Conservation (phyloP, 1,140 invertebrate genomes). For the Zaprionus africanus region DNA sequence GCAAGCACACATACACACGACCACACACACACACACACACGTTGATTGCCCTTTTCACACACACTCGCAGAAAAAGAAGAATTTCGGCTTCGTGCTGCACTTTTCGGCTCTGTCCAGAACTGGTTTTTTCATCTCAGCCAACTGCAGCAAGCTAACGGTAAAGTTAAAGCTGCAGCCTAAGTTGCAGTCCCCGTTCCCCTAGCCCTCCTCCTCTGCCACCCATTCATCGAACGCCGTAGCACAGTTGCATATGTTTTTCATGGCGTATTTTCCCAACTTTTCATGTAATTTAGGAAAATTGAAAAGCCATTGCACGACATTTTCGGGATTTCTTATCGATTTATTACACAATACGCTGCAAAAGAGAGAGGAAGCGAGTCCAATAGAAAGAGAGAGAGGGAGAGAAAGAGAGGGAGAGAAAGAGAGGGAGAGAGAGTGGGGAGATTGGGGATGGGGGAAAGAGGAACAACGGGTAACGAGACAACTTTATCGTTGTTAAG, state of each 20-base stretch:
- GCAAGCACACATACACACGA: slow-evolving; percentile 9
- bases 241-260: slow-evolving; percentile 7
- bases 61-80: slow-evolving; percentile 17
- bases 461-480: slow-evolving; percentile 13
- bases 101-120: slow-evolving; percentile 55
- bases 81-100: slow-evolving; percentile 42
- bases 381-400: background rate
- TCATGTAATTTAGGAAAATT: slow-evolving; percentile 72
- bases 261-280: slow-evolving; percentile 62
- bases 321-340: slow-evolving; percentile 38
- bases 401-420: slow-evolving; percentile 3
- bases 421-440: background rate
- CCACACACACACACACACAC: slow-evolving; percentile 4
- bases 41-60: slow-evolving; percentile 33
- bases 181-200: background rate
- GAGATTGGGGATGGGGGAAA: slow-evolving; percentile 1
- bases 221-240: background rate
- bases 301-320: slow-evolving; percentile 71
- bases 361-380: slow-evolving; percentile 1
- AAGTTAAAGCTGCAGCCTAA: slow-evolving; percentile 15
- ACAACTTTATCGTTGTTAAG: slow-evolving; percentile 40
- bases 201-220: background rate
- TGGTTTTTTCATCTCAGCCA: slow-evolving; percentile 55
- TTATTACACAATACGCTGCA: slow-evolving; percentile 59
- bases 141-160: slow-evolving; percentile 40